Evolutionary conservation across 2,797 vertebrate genomes (phyloP), one percentile per base, ranked within the genome.

Genomic region (Platalea minor): DNA sequence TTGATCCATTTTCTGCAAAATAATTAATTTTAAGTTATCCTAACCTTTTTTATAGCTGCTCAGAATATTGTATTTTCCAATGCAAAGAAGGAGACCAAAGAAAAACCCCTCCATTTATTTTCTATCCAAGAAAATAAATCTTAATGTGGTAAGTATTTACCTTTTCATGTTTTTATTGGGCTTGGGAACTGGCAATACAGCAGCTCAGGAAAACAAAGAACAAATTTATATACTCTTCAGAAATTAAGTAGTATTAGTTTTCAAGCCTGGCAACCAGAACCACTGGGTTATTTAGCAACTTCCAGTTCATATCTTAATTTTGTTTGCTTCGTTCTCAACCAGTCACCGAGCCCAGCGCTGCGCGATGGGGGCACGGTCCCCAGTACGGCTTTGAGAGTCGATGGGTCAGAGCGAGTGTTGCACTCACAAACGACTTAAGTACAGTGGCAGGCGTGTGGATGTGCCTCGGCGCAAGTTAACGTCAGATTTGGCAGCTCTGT

Each of bases 351-450:
- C 28, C 26, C 35, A 70, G 9, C 56, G 5, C 51, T 20, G 18
- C 0, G 0, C 29, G 6, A 10, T 2, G n/a, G 25, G 25, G 63
- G 18, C 24, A 46, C 2, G 0, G 41, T 25, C 60, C n/a, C 63
- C 46, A 41, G 57, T 9, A 19, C 1, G 20, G 53, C 18, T 54
- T 20, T 48, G 23, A 45, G 51, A 67, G 21, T 41, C 37, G 29
- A 0, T 15, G 51, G 35, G 35, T 54, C 6, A 0, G 16, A 51
- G 41, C 0, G 0, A 69, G 73, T 2, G n/a, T 13, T 54, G 56
- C 61, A 53, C n/a, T 46, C 53, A 8, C 19, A 73, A 67, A 51
- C 15, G 1, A 24, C 21, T 28, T 5, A 11, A 45, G 18, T 29
- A 13, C 11, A 18, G 57, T 19, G 53, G 57, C 39, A 48, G 23